Evolutionary conservation across 2,888 invertebrate species (phyloP).

Genomic region (Creontiades dilutus): DNA sequence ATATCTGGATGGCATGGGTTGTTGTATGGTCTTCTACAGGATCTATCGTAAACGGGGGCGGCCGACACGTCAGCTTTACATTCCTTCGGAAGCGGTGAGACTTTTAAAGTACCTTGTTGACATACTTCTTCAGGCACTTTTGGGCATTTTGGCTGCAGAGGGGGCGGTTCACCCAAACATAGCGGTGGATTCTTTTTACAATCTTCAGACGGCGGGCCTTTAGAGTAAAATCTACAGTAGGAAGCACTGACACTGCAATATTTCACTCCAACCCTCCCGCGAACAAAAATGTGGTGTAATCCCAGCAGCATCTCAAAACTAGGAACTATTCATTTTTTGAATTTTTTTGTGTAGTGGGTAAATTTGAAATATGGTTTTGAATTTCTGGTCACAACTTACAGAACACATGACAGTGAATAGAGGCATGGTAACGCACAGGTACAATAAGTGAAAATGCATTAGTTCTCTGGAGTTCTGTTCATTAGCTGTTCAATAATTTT

Average conservation of each 20-base stretch:
- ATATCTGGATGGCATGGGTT: constrained; percentile 61
- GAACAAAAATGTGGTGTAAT: constrained; percentile 40
- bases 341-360: constrained; percentile 47
- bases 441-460: no score
- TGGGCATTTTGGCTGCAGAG: constrained; percentile 20
- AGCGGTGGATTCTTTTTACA: constrained; percentile 35
- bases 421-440: not conserved
- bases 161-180: constrained; percentile 23
- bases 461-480: no score
- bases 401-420: not conserved
- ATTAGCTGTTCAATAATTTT: no score
- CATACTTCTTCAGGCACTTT: constrained; percentile 29
- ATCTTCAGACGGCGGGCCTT: not conserved
- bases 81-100: constrained; percentile 49
- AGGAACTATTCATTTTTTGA: constrained; percentile 38
- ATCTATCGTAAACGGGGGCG: constrained; percentile 57
- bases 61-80: constrained; percentile 19
- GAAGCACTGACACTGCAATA: constrained; percentile 7
- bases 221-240: constrained; percentile 18
- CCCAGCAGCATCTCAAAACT: constrained; percentile 39
- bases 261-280: not conserved
- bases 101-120: constrained; percentile 55
- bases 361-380: not conserved
- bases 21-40: constrained; percentile 67
- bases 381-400: not conserved